Percentiles rank a stretch among this genome's conserved stretches.
Conservation (phyloP, 2,888 invertebrate genomes). For the Subacronicta megacephala region DNA sequence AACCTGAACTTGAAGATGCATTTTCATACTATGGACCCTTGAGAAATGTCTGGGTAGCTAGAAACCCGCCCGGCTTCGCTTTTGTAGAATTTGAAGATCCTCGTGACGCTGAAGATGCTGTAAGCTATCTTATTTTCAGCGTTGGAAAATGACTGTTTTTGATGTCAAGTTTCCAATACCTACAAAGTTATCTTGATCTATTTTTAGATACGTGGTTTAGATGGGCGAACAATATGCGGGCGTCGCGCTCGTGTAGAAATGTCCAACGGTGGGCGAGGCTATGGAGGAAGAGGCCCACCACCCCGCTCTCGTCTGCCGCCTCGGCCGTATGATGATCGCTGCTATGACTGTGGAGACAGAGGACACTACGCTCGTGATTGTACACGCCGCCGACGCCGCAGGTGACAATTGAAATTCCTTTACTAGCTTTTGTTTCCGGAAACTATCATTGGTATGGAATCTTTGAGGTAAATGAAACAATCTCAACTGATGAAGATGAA, state of each 20-base stretch:
- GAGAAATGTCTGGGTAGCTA: conserved; percentile 99
- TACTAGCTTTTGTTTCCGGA: conserved; percentile 30
- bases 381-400: conserved; percentile 92
- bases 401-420: conserved; percentile 66
- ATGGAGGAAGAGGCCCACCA: conserved; percentile 89
- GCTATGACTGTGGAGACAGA: conserved; percentile 98
- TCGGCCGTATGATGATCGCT: conserved; percentile 97
- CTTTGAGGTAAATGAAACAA: conserved; percentile 60
- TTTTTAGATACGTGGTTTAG: conserved; percentile 88
- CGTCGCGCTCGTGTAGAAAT: conserved; percentile 97
- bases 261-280: conserved; percentile 94
- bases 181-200: conserved; percentile 5
- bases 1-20: conserved; percentile 97
- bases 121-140: conserved; percentile 76
- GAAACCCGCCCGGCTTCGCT: conserved; percentile 98
- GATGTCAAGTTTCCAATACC: not conserved
- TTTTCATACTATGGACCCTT: conserved; percentile 97
- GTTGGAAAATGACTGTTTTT: not conserved
- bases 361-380: conserved; percentile 98
- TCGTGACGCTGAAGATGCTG: conserved; percentile 97
- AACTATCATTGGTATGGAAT: conserved; percentile 68
- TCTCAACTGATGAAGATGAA: conserved; percentile 13
- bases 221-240: conserved; percentile 96
- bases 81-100: conserved; percentile 98
- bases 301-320: conserved; percentile 91